These are phyloP conservation scores for Mactromeris polynyma DNA, from an alignment of 2,888 invertebrate species.

Conservation along the genomic window DNA sequence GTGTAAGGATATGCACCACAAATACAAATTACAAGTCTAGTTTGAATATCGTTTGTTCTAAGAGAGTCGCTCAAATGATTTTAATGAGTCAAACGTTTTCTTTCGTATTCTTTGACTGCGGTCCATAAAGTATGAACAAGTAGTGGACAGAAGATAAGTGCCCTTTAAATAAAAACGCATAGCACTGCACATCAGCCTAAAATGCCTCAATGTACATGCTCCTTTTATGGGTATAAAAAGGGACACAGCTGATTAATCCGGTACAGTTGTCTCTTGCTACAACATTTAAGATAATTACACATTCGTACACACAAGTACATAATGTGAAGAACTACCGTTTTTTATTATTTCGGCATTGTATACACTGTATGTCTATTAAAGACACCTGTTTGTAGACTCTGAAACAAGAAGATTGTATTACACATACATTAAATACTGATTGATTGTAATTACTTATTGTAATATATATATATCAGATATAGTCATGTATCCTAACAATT, in stretches of 20 bases:
- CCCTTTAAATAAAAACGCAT: not conserved
- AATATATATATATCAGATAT: not conserved
- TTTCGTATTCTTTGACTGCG: not conserved
- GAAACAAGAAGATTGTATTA: not conserved
- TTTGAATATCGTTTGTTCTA: not conserved
- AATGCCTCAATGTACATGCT: not conserved
- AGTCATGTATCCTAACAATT: not conserved
- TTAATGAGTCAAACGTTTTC: not conserved
- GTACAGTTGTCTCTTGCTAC: not conserved
- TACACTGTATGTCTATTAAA: not conserved
- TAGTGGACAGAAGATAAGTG: not conserved
- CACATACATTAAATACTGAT: not conserved
- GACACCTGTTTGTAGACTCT: not conserved
- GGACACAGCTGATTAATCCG: not conserved
- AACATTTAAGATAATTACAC: not conserved
- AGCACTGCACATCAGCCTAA: not conserved
- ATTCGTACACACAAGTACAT: not conserved
- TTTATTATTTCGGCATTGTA: not conserved
- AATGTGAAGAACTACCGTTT: not conserved
- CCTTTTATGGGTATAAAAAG: not conserved
- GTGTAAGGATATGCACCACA: not conserved
- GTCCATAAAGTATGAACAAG: not conserved
- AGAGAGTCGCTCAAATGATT: not conserved
- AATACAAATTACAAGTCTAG: conserved; percentile 3
- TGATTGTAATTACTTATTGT: conserved; percentile 6